Base-by-base conservation (phyloP, 2,797 vertebrate genomes). In the Melopsittacus undulatus region DNA sequence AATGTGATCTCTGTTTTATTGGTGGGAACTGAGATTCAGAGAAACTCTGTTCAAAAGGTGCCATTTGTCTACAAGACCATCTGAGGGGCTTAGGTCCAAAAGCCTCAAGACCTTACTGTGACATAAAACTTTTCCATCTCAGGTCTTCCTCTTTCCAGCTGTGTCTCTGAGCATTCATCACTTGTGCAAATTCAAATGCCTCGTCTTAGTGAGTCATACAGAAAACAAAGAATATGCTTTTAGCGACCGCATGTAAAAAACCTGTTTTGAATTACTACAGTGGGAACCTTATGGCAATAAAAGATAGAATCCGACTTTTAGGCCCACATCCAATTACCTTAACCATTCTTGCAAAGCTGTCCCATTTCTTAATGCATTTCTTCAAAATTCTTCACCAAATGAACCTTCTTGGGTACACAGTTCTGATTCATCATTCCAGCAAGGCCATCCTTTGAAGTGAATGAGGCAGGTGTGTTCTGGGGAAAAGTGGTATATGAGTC, bases 391-490 rank as follows among this genome's bases (percentile, higher is more conserved):
- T 90, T 78, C 30, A 27, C n/a, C 52, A 68, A 13, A 34, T 78
- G 27, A 80, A 49, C 69, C 32, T 67, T 91, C 51, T 49, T 66
- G 13, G 66, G 11, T 40, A 36, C 18, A 45, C 5, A n/a, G 26
- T 89, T 89, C 57, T 90, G 67, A 81, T 86, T 92, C 62, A 89
- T 91, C 42, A 45, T 73, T 93, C 38, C n/a, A 76, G 63, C 49
- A 57, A 42, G 51, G 54, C 81, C 2, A 5, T 70, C 61, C 54
- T 83, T 42, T 83, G 40, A 64, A 57, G 21, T 72, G 38, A n/a
- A 29, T 66, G 52, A 78, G 12, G 66, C 62, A 86, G 62, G 30
- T 81, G 61, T 84, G 30, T 90, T 83, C 77, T 90, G 70, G 70
- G 66, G 59, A 73, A 80, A 67, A 74, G 14, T 46, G 59, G 36